These are phyloP conservation scores for Chanos chanos DNA, from an alignment of 2,797 vertebrate species.

Conservation along the genomic window DNA sequence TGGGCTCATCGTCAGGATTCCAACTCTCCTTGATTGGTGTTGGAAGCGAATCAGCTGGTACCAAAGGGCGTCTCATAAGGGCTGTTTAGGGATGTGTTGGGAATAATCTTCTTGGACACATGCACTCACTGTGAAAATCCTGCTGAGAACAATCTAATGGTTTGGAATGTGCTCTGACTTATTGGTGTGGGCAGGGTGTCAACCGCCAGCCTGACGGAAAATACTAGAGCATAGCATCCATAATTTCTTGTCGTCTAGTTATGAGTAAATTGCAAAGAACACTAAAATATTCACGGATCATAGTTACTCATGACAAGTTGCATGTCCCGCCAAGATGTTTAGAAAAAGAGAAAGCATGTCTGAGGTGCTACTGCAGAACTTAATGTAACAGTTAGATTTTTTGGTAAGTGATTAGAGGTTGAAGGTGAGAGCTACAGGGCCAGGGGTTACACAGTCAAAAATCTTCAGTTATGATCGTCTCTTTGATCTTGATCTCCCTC, in stretches of 20 bases:
- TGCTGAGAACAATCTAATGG: constrained; percentile 19
- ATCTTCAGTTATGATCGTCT: constrained; percentile 3
- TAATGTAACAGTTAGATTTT: no score
- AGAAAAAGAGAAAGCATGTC: no score
- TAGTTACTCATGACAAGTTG: no score
- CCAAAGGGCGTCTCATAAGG: not conserved
- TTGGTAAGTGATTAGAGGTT: constrained; percentile 16
- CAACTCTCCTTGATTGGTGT: constrained; percentile 9
- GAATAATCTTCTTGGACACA: constrained; percentile 12
- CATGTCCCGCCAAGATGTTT: no score
- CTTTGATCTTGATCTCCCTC: constrained; percentile 40
- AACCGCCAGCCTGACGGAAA: constrained; percentile 3
- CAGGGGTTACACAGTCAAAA: constrained; percentile 12
- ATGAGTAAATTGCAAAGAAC: no score
- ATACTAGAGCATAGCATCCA: constrained; percentile 3
- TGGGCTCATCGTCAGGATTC: constrained; percentile 24
- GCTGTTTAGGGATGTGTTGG: constrained; percentile 6
- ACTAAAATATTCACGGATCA: no score
- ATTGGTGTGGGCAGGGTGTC: not conserved
- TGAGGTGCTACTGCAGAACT: no score
- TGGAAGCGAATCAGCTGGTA: constrained; percentile 12
- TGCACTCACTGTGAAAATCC: constrained; percentile 6
- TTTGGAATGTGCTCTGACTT: constrained; percentile 10
- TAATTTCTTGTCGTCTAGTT: no score
- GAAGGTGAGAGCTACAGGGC: constrained; percentile 24